Evolutionary conservation across 2,888 invertebrate genomes (phyloP).

Genomic region (Machimus rusticus): DNA sequence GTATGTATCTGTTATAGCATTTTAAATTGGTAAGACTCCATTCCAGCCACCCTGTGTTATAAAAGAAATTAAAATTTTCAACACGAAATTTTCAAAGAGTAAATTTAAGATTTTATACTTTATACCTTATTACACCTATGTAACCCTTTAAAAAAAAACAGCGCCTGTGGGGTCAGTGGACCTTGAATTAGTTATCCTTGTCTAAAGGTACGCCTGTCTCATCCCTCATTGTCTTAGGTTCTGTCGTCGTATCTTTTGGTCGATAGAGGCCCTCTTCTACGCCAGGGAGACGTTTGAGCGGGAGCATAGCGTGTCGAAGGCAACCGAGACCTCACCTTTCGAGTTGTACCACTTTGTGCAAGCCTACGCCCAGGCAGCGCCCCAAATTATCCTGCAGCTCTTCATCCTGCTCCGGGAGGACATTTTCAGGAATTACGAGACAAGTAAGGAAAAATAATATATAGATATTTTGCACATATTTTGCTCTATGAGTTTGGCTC

Average conservation of each 20-base stretch:
- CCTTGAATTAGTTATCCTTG: background rate
- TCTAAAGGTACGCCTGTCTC: no score
- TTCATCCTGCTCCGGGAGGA: constrained; percentile 71
- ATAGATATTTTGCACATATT: background rate
- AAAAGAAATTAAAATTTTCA: no score
- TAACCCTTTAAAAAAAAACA: background rate
- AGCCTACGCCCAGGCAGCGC: constrained; percentile 79
- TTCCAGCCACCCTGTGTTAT: no score
- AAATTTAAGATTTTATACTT: background rate
- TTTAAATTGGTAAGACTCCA: no score
- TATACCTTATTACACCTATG: background rate
- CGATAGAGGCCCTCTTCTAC: constrained; percentile 73
- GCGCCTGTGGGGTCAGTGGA: background rate
- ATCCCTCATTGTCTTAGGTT: constrained; percentile 66
- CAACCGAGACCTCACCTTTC: constrained; percentile 72
- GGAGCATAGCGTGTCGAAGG: constrained; percentile 68
- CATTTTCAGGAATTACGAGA: constrained; percentile 68
- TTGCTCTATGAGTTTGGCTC: background rate
- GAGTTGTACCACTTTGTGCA: constrained; percentile 81
- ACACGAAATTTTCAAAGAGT: background rate
- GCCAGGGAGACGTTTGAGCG: constrained; percentile 67
- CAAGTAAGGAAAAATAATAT: constrained; percentile 65
- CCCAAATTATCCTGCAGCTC: constrained; percentile 72
- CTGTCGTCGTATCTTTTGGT: constrained; percentile 77
- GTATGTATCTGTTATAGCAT: no score